A percentile compares a stretch with the other conserved stretches of the same genome.
Evolutionary conservation across 37 sponge, comb jelly and placozoan genomes (phyloP).

Genomic region (Cliona cf. orientalis): DNA sequence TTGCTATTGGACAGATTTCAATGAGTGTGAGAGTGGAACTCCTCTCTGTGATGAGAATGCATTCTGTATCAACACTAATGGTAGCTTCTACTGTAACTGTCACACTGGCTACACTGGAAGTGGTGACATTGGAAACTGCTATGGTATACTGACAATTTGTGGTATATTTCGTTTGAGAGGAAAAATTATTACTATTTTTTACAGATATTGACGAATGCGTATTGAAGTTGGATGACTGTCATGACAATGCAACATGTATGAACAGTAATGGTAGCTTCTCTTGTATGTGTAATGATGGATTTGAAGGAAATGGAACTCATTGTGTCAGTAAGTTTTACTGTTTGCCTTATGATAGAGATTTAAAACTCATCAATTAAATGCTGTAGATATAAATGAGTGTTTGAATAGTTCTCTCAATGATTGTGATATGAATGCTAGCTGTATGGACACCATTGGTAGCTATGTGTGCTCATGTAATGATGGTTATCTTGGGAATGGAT

Average conservation of each 20-base stretch:
- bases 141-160: not conserved
- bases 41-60: too few relatives aligned
- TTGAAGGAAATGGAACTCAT: slow-evolving; percentile 18
- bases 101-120: too few relatives aligned
- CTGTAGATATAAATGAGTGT: slow-evolving; percentile 64
- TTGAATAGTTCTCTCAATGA: not conserved
- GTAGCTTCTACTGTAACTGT: too few relatives aligned
- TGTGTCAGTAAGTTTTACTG: slow-evolving; percentile 13
- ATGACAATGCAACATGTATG: slow-evolving; percentile 30
- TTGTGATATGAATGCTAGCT: slow-evolving; percentile 4
- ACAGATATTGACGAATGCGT: slow-evolving; percentile 74
- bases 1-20: too few relatives aligned
- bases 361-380: slow-evolving; percentile 7
- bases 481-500: slow-evolving; percentile 47
- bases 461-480: slow-evolving; percentile 34
- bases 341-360: not conserved
- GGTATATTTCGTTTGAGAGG: not conserved
- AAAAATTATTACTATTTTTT: not conserved
- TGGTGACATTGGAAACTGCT: too few relatives aligned
- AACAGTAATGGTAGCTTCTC: slow-evolving; percentile 61
- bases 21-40: too few relatives aligned
- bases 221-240: not conserved
- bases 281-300: slow-evolving; percentile 43
- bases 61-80: too few relatives aligned
- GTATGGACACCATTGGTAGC: slow-evolving; percentile 34